phyloP scores from a whole-genome alignment of 2,797 vertebrate genomes.

The Siniperca scherzeri region DNA sequence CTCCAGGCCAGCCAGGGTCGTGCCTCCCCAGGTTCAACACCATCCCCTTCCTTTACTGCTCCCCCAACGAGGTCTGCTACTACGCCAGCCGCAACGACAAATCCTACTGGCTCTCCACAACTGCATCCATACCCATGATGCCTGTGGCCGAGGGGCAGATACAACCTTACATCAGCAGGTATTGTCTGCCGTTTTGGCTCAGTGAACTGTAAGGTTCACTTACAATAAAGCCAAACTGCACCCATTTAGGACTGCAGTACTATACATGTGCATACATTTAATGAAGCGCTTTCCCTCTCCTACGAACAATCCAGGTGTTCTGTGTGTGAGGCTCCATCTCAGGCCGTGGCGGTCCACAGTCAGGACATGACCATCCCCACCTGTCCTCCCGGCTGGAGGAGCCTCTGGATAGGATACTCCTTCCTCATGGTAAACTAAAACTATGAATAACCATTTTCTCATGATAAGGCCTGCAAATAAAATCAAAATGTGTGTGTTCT shows the following conservation, averaged over 20 bases:
- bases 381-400: constrained; percentile 94
- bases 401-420: constrained; percentile 98
- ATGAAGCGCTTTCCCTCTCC: neutral
- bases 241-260: too few relatives aligned
- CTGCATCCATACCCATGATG: constrained; percentile 97
- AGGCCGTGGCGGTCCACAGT: constrained; percentile 95
- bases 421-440: constrained; percentile 93
- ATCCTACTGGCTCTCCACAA: constrained; percentile 98
- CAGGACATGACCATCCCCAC: constrained; percentile 93
- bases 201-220: fast-evolving
- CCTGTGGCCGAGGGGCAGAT: constrained; percentile 91
- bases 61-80: constrained; percentile 93
- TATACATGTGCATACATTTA: neutral
- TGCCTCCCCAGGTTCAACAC: constrained; percentile 96
- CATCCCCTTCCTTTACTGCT: constrained; percentile 98
- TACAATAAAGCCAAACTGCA: neutral
- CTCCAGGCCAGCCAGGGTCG: constrained; percentile 93
- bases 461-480: neutral
- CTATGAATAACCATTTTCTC: neutral
- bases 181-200: neutral
- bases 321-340: constrained; percentile 94
- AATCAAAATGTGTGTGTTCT: too few relatives aligned
- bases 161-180: constrained; percentile 92
- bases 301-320: constrained; percentile 85
- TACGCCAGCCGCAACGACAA: constrained; percentile 96